phyloP scores from a whole-genome alignment of 1,140 invertebrate species.

The Drosophila trapezifrons region DNA sequence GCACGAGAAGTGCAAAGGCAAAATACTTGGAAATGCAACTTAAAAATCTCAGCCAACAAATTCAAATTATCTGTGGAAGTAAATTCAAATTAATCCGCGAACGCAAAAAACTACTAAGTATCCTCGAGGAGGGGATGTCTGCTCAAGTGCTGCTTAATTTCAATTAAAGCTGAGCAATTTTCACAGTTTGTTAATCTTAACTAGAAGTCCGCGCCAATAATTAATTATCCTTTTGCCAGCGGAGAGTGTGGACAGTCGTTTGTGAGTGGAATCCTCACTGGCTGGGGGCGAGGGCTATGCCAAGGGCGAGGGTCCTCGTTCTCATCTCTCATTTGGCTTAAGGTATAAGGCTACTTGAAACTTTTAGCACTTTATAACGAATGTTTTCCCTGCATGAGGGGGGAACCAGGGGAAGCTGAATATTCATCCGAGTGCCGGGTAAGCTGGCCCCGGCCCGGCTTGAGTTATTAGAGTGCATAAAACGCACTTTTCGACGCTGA shows the following conservation, averaged over 20 bases:
- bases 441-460: not conserved
- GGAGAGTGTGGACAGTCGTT: conserved; percentile 26
- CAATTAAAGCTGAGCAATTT: conserved; percentile 68
- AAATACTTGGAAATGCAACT: conserved; percentile 53
- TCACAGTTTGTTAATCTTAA: conserved; percentile 70
- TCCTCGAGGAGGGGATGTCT: not conserved
- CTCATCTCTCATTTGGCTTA: conserved; percentile 62
- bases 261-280: not conserved
- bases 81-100: conserved; percentile 61
- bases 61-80: conserved; percentile 52
- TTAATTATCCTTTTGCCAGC: conserved; percentile 57
- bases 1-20: conserved; percentile 27
- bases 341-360: conserved; percentile 54
- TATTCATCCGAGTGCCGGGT: not conserved
- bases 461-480: conserved; percentile 66
- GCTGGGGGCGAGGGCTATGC: too few species aligned
- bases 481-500: conserved; percentile 56
- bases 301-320: not conserved
- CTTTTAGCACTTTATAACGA: conserved; percentile 62
- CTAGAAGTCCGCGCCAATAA: conserved; percentile 65
- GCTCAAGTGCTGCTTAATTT: conserved; percentile 65
- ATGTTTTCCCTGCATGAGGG: conserved; percentile 44
- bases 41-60: conserved; percentile 55
- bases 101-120: conserved; percentile 57
- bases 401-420: not conserved